Percentiles rank a stretch among this genome's conserved stretches.
Evolutionary conservation across 1,140 invertebrate genomes (phyloP).

Genomic region (Apolygus lucorum): DNA sequence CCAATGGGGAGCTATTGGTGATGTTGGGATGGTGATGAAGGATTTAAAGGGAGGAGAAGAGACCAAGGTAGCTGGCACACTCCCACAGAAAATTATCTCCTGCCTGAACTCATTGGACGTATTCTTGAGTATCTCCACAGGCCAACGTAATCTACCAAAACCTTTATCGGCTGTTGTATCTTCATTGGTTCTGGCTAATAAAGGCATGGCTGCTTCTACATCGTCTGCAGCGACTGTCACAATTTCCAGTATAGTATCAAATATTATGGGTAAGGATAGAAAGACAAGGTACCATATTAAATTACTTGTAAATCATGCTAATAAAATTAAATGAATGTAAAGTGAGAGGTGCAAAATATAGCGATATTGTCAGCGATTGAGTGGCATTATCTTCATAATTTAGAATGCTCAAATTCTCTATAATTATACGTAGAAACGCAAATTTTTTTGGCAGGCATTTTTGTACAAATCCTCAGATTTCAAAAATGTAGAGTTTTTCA

Average conservation of each 20-base stretch:
- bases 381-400: no score
- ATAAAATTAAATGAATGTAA: background rate
- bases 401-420: no score
- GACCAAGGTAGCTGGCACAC: slow-evolving; percentile 82
- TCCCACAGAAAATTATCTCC: slow-evolving; percentile 84
- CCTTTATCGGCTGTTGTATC: slow-evolving; percentile 60
- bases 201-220: slow-evolving; percentile 43
- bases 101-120: slow-evolving; percentile 77
- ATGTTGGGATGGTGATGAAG: slow-evolving; percentile 85
- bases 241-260: background rate
- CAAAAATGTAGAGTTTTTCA: no score
- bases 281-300: background rate
- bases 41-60: slow-evolving; percentile 77
- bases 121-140: slow-evolving; percentile 66
- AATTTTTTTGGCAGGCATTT: no score
- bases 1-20: slow-evolving; percentile 96
- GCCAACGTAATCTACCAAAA: background rate
- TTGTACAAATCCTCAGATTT: no score
- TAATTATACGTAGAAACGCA: no score
- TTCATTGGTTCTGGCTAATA: slow-evolving; percentile 69
- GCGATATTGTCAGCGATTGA: background rate
- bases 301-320: background rate
- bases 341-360: background rate
- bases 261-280: background rate
- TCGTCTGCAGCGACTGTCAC: background rate